phyloP scores from a whole-genome alignment of 2,797 vertebrate species.

The Pseudopleuronectes americanus region DNA sequence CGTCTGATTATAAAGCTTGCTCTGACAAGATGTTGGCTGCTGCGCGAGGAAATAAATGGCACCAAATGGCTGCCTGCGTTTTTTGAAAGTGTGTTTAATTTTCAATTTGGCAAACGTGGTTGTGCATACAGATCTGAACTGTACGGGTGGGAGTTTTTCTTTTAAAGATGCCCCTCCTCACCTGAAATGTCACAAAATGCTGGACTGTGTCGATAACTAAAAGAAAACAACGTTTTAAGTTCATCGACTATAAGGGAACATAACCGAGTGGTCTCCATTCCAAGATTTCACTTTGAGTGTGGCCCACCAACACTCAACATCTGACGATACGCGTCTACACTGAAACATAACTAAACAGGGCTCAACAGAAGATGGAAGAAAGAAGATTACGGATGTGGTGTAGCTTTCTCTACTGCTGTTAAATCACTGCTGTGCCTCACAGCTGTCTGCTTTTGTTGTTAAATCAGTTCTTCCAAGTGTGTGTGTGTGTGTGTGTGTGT shows the following conservation, averaged over 20 bases:
- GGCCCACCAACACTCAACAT: conserved; percentile 16
- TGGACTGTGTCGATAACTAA: neutral
- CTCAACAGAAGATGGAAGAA: conserved; percentile 19
- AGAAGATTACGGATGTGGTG: conserved; percentile 8
- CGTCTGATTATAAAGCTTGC: conserved; percentile 67
- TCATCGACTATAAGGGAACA: neutral
- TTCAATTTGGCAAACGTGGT: conserved; percentile 33
- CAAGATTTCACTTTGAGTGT: conserved; percentile 25
- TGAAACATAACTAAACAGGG: conserved; percentile 18
- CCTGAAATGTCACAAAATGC: conserved; percentile 10
- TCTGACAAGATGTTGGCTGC: conserved; percentile 39
- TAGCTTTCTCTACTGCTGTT: conserved; percentile 12
- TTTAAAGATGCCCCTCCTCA: neutral
- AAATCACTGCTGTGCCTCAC: conserved; percentile 30
- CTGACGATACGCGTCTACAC: conserved; percentile 6
- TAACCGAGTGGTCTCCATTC: conserved; percentile 24
- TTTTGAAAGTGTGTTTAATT: conserved; percentile 25
- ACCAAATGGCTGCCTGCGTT: conserved; percentile 20
- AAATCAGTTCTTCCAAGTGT: conserved; percentile 17
- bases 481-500: neutral
- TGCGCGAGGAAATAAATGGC: conserved; percentile 28
- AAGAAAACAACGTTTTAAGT: conserved; percentile 7
- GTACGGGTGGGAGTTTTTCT: neutral
- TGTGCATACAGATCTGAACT: neutral
- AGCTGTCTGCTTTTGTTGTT: conserved; percentile 38